phyloP scores from a whole-genome alignment of 2,113 vertebrate genomes.

The Pseudorhombus dupliciocellatus region DNA sequence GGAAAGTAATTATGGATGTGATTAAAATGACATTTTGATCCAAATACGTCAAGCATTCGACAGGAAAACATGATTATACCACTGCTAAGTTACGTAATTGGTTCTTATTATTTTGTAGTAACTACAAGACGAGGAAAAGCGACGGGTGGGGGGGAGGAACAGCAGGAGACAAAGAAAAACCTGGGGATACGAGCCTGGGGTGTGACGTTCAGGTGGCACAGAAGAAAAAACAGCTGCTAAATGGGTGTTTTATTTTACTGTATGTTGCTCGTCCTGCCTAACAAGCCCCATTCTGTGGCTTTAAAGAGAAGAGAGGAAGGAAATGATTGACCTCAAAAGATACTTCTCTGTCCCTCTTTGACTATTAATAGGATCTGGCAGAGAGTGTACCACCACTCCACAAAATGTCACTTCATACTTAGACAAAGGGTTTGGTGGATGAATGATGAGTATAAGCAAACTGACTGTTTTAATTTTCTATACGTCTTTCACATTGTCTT shows the following conservation, averaged over 20 bases:
- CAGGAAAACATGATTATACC: conserved; percentile 59
- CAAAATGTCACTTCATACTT: conserved; percentile 52
- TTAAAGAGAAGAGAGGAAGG: conserved; percentile 58
- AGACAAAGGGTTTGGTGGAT: conserved; percentile 45
- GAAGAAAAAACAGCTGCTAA: conserved; percentile 66
- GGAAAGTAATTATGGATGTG: conserved; percentile 81
- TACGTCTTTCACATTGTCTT: conserved; percentile 8
- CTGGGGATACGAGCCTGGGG: conserved; percentile 12
- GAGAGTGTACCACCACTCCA: conserved; percentile 49
- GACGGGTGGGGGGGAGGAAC: neutral
- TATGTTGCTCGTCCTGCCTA: conserved; percentile 56
- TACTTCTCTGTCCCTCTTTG: conserved; percentile 55
- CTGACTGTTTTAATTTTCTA: conserved; percentile 24
- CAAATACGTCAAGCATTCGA: conserved; percentile 67
- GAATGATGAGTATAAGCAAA: conserved; percentile 30
- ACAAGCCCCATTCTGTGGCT: conserved; percentile 67
- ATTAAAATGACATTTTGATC: conserved; percentile 80
- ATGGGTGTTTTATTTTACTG: conserved; percentile 53
- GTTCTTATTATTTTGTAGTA: conserved; percentile 50
- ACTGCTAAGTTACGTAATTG: conserved; percentile 48
- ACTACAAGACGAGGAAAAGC: conserved; percentile 34
- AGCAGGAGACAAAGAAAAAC: conserved; percentile 34
- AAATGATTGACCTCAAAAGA: conserved; percentile 76
- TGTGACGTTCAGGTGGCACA: conserved; percentile 49
- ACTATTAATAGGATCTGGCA: conserved; percentile 76